Conservation (phyloP, 2,888 invertebrate genomes). For the Hedya salicella region DNA sequence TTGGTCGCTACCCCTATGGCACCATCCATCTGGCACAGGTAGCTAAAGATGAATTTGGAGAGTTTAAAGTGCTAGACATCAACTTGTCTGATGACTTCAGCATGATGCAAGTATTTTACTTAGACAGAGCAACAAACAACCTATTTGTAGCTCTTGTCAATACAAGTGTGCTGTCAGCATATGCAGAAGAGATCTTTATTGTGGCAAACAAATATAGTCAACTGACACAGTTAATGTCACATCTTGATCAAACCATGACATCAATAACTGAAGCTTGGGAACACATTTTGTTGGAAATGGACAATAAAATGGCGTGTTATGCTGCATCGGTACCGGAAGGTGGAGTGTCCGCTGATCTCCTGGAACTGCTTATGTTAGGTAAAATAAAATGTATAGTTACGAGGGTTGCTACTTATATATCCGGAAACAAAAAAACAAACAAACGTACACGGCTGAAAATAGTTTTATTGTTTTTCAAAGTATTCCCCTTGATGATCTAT, state of each 20-base stretch:
- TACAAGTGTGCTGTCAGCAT: slow-evolving; percentile 87
- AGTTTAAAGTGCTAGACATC: slow-evolving; percentile 87
- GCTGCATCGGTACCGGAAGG: slow-evolving; percentile 92
- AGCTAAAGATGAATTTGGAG: slow-evolving; percentile 82
- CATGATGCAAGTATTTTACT: slow-evolving; percentile 87
- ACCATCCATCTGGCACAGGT: slow-evolving; percentile 86
- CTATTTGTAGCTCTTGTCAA: slow-evolving; percentile 81
- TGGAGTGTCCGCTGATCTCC: slow-evolving; percentile 94
- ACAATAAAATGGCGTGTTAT: slow-evolving; percentile 95
- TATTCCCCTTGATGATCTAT: no score
- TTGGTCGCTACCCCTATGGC: slow-evolving; percentile 94
- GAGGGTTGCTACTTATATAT: no score
- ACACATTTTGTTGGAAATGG: slow-evolving; percentile 96
- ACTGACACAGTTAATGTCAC: slow-evolving; percentile 88
- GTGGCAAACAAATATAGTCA: slow-evolving; percentile 91
- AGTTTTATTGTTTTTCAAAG: no score
- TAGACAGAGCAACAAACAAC: slow-evolving; percentile 78
- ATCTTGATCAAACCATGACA: slow-evolving; percentile 90
- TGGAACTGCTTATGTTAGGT: slow-evolving; percentile 95
- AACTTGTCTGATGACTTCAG: slow-evolving; percentile 89
- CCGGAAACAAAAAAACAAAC: no score
- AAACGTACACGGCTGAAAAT: no score
- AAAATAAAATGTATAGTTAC: slow-evolving; percentile 43
- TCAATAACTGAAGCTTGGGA: slow-evolving; percentile 97
- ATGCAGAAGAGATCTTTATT: slow-evolving; percentile 88